phyloP scores from a whole-genome alignment of 2,797 vertebrate genomes.

The Glyptemys insculpta region DNA sequence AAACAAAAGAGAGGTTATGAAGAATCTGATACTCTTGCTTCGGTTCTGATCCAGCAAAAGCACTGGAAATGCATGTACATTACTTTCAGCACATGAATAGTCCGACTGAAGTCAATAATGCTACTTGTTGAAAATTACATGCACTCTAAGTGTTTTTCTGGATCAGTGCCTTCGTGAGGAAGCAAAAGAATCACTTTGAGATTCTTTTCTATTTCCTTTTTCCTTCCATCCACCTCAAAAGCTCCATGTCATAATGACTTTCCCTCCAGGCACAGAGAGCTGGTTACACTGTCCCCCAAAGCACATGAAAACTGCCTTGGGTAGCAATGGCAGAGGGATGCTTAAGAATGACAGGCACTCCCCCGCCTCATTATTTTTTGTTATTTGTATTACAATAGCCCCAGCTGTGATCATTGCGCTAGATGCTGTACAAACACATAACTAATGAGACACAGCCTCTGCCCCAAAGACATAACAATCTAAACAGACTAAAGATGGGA shows the following conservation, averaged over 20 bases:
- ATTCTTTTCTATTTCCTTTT: not conserved
- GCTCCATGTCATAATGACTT: not conserved
- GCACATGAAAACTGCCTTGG: not conserved
- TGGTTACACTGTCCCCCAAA: not conserved
- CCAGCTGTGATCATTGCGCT: not conserved
- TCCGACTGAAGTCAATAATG: conserved; percentile 5
- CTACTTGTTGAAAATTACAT: not conserved
- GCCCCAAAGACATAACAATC: not conserved
- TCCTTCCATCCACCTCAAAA: not conserved
- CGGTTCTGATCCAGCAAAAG: conserved; percentile 30
- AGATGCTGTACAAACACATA: not conserved
- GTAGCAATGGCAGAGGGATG: not conserved
- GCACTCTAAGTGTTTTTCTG: not conserved
- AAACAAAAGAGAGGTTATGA: not conserved
- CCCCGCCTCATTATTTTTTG: not conserved
- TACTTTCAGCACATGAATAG: not conserved
- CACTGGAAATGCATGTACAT: conserved; percentile 43
- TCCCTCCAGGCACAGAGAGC: not conserved
- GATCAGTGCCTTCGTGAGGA: not conserved
- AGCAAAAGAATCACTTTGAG: not conserved
- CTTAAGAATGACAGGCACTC: not conserved
- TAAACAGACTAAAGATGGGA: not conserved
- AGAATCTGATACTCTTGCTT: not conserved
- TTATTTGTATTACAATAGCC: not conserved
- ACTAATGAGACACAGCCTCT: not conserved